Conservation (phyloP, 2,113 vertebrate genomes). For the human (Homo sapiens) region GRCh38 chr12:56304001-56304500, state of each 20-base stretch:
- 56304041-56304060: no score
- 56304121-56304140: neutral
- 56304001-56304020: no score
- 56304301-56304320: slow-evolving; percentile 1
- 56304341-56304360: neutral
- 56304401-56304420: no score
- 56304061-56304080: neutral
- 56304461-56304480: no score
- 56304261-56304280: slow-evolving; percentile 17
- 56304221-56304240: neutral
- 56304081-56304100: neutral
- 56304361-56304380: slow-evolving; percentile 30
- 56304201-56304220: neutral
- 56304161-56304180: neutral
- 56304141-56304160: neutral
- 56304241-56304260: neutral
- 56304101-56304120: neutral
- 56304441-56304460: no score
- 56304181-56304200: neutral
- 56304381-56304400: neutral
- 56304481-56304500: no score
- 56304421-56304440: no score
- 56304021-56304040: no score
- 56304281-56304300: slow-evolving; percentile 36
- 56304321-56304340: slow-evolving; percentile 22